Percentiles rank a stretch among this genome's conserved stretches.
phyloP scores from a whole-genome alignment of 2,888 invertebrate species.

The Sarcophaga subvicina region DNA sequence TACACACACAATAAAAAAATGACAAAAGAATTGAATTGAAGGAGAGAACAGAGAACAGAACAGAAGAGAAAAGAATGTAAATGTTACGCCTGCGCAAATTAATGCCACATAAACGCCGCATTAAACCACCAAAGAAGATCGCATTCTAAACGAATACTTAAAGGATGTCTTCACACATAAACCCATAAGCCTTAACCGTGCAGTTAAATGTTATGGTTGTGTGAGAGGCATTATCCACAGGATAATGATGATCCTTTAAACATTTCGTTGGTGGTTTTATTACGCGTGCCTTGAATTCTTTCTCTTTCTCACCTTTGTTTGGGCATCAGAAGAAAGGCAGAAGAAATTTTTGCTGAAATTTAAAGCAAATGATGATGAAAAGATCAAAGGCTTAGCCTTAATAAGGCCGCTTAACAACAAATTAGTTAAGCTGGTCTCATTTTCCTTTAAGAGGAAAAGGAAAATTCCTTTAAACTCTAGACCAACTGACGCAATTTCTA shows the following conservation, averaged over 20 bases:
- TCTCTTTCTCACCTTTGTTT: neutral
- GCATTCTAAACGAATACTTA: no score
- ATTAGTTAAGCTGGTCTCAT: constrained; percentile 59
- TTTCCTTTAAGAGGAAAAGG: neutral
- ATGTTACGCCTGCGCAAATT: constrained; percentile 68
- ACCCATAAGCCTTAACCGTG: no score
- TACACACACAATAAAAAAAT: neutral
- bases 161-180: no score
- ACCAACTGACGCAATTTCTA: constrained; percentile 64
- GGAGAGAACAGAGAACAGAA: constrained; percentile 38
- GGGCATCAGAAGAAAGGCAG: neutral
- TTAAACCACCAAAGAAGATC: constrained; percentile 62
- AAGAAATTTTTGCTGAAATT: constrained; percentile 31
- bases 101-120: constrained; percentile 54
- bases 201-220: no score
- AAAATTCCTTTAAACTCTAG: constrained; percentile 10
- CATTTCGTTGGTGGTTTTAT: constrained; percentile 40
- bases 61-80: constrained; percentile 52
- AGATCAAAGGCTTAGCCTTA: constrained; percentile 62
- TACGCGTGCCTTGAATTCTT: constrained; percentile 60
- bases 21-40: neutral
- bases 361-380: neutral
- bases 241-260: constrained; percentile 51
- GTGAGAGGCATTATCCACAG: constrained; percentile 1
- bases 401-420: no score